Base-by-base conservation (phyloP, 37 sponge, comb jelly and placozoan genomes). In the Dysidea cf. avara region DNA sequence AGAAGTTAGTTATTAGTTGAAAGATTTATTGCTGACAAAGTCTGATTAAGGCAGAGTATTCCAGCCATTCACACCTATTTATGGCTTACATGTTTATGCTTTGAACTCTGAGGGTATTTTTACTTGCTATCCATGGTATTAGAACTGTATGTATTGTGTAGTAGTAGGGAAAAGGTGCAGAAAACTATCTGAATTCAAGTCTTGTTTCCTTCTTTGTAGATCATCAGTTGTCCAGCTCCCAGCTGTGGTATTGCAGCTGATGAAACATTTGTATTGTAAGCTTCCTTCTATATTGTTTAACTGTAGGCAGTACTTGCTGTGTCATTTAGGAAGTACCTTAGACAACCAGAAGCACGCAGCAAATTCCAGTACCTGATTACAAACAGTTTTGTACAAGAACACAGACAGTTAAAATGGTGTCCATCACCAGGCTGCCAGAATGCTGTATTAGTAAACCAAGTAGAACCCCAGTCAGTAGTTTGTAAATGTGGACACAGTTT, bases 351-450 rank as follows among this genome's bases (percentile, higher is more conserved):
- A 18, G 81, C 86, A 31, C 53, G 68, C 9, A 25, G 37, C 37
- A 88, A 88, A 60, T 95, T 83, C 78, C 92, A 84, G 57, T 69
- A 66, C 33, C 66, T 90, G 17, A 84, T 91, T 53, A 83, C 96
- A 14, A 79, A 81, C 51, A 85, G 89, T 39, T 95, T 91, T 81
- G 92, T 95, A 16, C 69, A 82, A 56, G 93, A 83, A 43, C 72
- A 95, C 55, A 85, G 85, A 7, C 37, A 51, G 29, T 53, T 95
- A 37, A 57, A 66, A 37, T 95, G 90, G 89, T 95, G 96, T 63
- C 96, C 96, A 22, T 48, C 84, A 24, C 92, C 96, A 14, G 96
- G 93, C 28, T 95, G 96, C 72, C 54, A 40, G 47, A 81, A 88
- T 69, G 96, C 92, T 47, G 58, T 95, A 31, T 58, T 65, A 32